Base-by-base conservation (phyloP, 1,140 invertebrate species). In the Hylaeus volcanicus region DNA sequence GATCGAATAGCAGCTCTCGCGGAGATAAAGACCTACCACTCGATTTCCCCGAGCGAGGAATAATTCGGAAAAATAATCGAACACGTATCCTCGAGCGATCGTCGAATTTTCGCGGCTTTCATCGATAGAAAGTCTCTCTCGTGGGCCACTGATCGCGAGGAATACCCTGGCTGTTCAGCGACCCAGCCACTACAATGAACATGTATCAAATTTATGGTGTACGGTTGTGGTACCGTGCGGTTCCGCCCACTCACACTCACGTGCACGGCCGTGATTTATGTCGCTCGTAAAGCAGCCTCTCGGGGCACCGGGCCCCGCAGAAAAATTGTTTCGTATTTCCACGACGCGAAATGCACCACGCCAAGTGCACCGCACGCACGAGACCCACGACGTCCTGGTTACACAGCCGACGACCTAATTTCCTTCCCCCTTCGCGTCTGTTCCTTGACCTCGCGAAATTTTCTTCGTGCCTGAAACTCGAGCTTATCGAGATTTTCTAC, bases 201-300 rank as follows among this genome's bases (percentile, higher is more conserved):
- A 82, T 87, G 89, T 87, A 86, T 88, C 79, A 85, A 89, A 90
- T 90, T 90, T 90, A 90, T 90, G 79, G 82, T 84, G 80, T 77
- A 82, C 74, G 76, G 76, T 74, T 79, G 69, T 82, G 76, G 85
- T 89, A 87, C 86, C 82, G 68, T 72, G 72, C 56, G 77, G 80
- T 82, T 80, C 86, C 89, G 88, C 89, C 89, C 81, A 90, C 89
- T 90, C 89, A 90, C 86, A 90, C 89, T 87, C 81, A 68, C 72
- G 75, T 75, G 81, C 80, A 83, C 66, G 39, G 53, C 26, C 45
- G 74, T 85, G 87, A 90, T 90, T 90, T 90, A 90, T 89, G 83
- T 39, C 41, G 65, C 85, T 89, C 84, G 66, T 90, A 90, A 90
- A 89, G 69, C 69, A 86, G 80, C 82, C 72, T 79, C 86, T 63